Conservation (phyloP, 2,888 invertebrate species). For the Hydrotaea cyrtoneurina region DNA sequence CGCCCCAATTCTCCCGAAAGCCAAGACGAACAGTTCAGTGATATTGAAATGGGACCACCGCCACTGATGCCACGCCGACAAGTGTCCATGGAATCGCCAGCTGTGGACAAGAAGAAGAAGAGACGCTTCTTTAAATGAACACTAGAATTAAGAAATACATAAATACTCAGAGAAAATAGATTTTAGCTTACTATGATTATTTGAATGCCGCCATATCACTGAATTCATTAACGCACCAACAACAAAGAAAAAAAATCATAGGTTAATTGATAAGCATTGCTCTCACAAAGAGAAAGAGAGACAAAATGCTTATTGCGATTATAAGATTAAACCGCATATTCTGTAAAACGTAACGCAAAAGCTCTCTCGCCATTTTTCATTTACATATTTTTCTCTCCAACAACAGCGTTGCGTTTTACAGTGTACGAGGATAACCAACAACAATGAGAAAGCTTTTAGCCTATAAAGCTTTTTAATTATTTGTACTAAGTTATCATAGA, state of each 20-base stretch:
- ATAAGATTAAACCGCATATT: no score
- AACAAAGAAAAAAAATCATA: no score
- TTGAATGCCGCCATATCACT: not conserved
- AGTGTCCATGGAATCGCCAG: conserved; percentile 65
- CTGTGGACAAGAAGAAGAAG: conserved; percentile 73
- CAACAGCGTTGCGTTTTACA: no score
- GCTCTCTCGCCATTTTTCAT: not conserved
- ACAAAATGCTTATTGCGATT: not conserved
- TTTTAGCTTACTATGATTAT: not conserved
- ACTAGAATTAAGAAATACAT: not conserved
- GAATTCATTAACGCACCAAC: not conserved
- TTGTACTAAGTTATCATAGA: no score
- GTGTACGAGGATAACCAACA: no score
- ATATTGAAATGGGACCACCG: conserved; percentile 70
- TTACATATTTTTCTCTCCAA: no score
- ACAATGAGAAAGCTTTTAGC: not conserved
- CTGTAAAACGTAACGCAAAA: not conserved
- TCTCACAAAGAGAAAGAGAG: not conserved
- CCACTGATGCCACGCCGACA: conserved; percentile 73
- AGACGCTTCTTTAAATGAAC: conserved; percentile 74
- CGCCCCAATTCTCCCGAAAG: conserved; percentile 72
- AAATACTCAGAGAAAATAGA: conserved; percentile 12
- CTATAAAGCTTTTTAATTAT: not conserved
- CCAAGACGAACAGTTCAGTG: conserved; percentile 40
- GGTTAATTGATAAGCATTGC: no score